These are phyloP conservation scores for Drosophila elegans DNA, from an alignment of 1,140 invertebrate genomes.

Conservation along the genomic window DNA sequence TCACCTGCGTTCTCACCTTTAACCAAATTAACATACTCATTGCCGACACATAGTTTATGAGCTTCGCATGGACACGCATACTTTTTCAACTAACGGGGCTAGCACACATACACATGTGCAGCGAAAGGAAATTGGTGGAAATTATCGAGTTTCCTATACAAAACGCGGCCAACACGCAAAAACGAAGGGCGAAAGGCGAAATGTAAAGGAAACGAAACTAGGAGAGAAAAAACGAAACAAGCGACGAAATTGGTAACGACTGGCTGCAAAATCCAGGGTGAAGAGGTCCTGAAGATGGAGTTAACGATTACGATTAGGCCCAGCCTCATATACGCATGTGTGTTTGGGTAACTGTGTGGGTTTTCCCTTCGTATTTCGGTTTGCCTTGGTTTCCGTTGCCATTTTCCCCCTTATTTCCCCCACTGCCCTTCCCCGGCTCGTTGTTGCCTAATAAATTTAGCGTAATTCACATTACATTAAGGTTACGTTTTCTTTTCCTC, in stretches of 20 bases:
- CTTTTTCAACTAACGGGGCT: constrained; percentile 1
- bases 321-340: background rate
- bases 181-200: constrained; percentile 33
- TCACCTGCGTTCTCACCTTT: constrained; percentile 55
- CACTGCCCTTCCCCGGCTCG: background rate
- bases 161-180: constrained; percentile 78
- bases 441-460: constrained; percentile 77
- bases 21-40: constrained; percentile 67
- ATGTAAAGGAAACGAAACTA: constrained; percentile 32
- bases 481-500: constrained; percentile 51
- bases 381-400: constrained; percentile 56
- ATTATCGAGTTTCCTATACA: constrained; percentile 83
- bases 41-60: constrained; percentile 65
- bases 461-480: constrained; percentile 76
- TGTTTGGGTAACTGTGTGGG: constrained; percentile 13
- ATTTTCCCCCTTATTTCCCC: background rate
- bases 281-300: constrained; percentile 19
- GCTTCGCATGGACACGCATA: constrained; percentile 39
- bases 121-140: constrained; percentile 79
- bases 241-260: constrained; percentile 41
- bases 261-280: constrained; percentile 9
- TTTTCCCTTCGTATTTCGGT: constrained; percentile 5
- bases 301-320: constrained; percentile 66
- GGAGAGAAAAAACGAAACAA: constrained; percentile 27
- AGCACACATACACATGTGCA: constrained; percentile 5